Evolutionary conservation across 2,797 vertebrate species (phyloP), one percentile per base, ranked within the genome.

Genomic region (Lepus townsendii): DNA sequence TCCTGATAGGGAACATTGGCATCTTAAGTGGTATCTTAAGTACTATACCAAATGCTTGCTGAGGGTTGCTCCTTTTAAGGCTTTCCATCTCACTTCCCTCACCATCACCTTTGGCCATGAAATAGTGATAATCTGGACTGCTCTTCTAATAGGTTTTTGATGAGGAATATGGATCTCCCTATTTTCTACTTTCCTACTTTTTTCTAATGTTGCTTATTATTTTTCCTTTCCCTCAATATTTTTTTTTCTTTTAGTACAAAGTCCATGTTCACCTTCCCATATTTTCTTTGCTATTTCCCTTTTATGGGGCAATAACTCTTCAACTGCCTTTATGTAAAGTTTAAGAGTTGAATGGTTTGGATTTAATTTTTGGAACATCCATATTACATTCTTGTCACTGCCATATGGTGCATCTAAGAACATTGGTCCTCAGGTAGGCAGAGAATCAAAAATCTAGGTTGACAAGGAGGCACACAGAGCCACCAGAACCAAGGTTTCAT

Each of bases 231-330:
- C 11, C 6, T 82, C 13, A 57, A 72, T 26, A 72, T 78, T 12
- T 7, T 73, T 73, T 16, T 10, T 88, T 82, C 16, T 71, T 84
- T 82, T 72, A 66, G 42, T 4, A 75, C 35, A 4, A 89, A 5
- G 1, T 91, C 42, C 32, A 71, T 78, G 24, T 16, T 7, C 32
- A 78, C 24, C 4, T 1, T 17, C 11, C 5, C 20, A 63, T 0
- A 73, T 84, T 94, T 75, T 87, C 22, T 90, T 89, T 50, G 91
- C 47, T 78, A 50, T 1, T 71, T 80, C 1, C 42, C 22, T 94
- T 62, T 17, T 79, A 24, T 86, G 78, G 79, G 12, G 22, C 47
- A 92, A 88, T 9, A 87, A 71, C 2, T 69, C 30, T 80, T 72
- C 47, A n/a, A 76, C 10, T 27, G 71, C 68, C n/a, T 73, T 91